Base-by-base conservation (phyloP, 2,797 vertebrate species). In the Diglossa cyanea region DNA sequence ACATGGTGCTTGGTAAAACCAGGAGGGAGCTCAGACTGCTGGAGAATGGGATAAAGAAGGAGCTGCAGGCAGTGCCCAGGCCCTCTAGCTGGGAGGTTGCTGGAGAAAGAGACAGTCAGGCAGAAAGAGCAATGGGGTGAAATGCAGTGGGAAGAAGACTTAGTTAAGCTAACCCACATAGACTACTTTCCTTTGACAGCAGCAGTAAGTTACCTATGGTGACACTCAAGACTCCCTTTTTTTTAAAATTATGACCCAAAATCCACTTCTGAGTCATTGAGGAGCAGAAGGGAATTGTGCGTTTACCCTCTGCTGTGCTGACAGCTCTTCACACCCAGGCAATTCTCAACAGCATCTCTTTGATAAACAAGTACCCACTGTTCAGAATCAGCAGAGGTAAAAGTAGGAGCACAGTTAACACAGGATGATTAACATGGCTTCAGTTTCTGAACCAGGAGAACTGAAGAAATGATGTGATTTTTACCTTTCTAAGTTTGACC, bases 201-300 rank as follows among this genome's bases (percentile, higher is more conserved):
- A 81, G 62, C 26, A 75, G 30, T 23, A 45, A 18, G 33, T 48
- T 75, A 66, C 26, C 26, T 53, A 7, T 33, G 19, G 45, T 40
- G 25, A 39, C 1, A 7, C 45, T 55, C 66, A 66, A 62, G 14
- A 17, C 11, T 82, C 53, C 13, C 3, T 16, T 30, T 63, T 63
- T 54, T 63, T 47, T 11, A 4, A 90, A 74, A 51, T 28, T 0
- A 23, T 57, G 51, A 76, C 55, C 50, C 55, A 16, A 95, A 95
- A 93, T 70, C 40, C 24, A 31, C 9, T 37, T 75, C 44, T 17
- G 19, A 81, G 16, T 31, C 7, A 4, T 37, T 54, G 58, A 31
- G 0, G 0, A 88, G 62, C 48, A 91, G 62, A 82, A 86, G 48
- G 53, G 68, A 80, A 48, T 19, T 3, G 0, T 40, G 20, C 0